A percentile compares a stretch with the other conserved stretches of the same genome.
These are phyloP conservation scores for Dichetophora obliterata DNA, from an alignment of 2,888 invertebrate genomes.

Conservation along the genomic window DNA sequence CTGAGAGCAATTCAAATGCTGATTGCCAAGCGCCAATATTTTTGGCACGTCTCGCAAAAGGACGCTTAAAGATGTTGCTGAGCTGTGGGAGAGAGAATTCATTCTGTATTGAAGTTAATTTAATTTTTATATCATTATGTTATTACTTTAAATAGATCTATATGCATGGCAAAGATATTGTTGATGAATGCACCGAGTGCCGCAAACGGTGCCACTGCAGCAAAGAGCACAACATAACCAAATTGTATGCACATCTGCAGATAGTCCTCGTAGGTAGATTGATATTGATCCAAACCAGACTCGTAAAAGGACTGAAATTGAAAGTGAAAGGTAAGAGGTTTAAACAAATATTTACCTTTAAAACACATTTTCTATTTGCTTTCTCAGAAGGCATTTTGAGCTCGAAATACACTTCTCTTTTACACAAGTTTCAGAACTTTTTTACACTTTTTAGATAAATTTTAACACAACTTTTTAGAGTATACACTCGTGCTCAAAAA, in stretches of 20 bases:
- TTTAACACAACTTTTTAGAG: too few species aligned
- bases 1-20: slow-evolving; percentile 70
- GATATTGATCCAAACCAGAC: slow-evolving; percentile 78
- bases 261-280: slow-evolving; percentile 83
- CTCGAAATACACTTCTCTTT: too few species aligned
- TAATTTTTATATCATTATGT: background rate
- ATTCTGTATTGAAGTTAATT: too few species aligned
- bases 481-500: too few species aligned
- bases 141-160: slow-evolving; percentile 78
- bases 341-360: too few species aligned
- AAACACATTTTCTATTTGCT: too few species aligned
- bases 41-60: slow-evolving; percentile 76
- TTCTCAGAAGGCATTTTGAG: too few species aligned
- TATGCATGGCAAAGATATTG: slow-evolving; percentile 81
- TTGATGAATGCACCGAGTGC: slow-evolving; percentile 81
- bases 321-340: background rate
- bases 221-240: slow-evolving; percentile 83
- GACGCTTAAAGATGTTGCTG: slow-evolving; percentile 78
- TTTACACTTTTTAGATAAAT: too few species aligned
- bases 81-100: slow-evolving; percentile 63
- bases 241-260: slow-evolving; percentile 84
- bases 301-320: slow-evolving; percentile 68
- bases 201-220: slow-evolving; percentile 82
- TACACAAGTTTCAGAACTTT: too few species aligned
- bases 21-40: slow-evolving; percentile 86